Evolutionary conservation across 2,888 invertebrate species (phyloP).

Genomic region (Sturmia bella): DNA sequence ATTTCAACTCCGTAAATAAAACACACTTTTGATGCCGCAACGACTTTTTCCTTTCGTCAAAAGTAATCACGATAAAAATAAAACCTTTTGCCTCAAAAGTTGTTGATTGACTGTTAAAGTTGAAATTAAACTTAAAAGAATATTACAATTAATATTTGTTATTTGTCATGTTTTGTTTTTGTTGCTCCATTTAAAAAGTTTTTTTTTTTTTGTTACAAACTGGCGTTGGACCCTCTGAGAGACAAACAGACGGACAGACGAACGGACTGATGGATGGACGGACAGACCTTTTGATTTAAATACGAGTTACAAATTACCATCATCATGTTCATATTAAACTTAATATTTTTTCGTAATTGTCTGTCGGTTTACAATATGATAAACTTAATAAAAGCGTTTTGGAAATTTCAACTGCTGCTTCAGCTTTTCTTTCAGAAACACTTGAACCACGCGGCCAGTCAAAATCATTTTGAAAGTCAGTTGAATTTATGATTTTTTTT

Average conservation of each 20-base stretch:
- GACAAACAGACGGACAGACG: background rate
- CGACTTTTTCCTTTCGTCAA: slow-evolving; percentile 27
- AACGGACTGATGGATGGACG: no score
- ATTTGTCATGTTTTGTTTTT: slow-evolving; percentile 7
- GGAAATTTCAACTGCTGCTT: slow-evolving; percentile 31
- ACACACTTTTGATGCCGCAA: slow-evolving; percentile 14
- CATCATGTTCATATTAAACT: slow-evolving; percentile 37
- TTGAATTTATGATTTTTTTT: slow-evolving; percentile 6
- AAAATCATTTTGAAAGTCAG: slow-evolving; percentile 33
- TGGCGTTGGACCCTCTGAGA: background rate
- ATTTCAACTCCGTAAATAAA: background rate
- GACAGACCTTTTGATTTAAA: slow-evolving; percentile 39
- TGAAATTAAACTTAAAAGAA: slow-evolving; percentile 67
- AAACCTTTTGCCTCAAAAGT: slow-evolving; percentile 68
- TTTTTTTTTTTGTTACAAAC: slow-evolving; percentile 32
- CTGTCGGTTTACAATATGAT: slow-evolving; percentile 41
- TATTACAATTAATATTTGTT: slow-evolving; percentile 59
- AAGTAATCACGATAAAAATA: slow-evolving; percentile 32
- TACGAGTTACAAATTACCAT: slow-evolving; percentile 25
- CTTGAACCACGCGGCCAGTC: background rate
- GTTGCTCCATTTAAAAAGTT: slow-evolving; percentile 31
- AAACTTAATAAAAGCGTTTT: slow-evolving; percentile 57
- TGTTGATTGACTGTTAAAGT: slow-evolving; percentile 69
- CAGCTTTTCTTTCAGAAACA: slow-evolving; percentile 17
- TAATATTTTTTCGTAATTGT: slow-evolving; percentile 23